Evolutionary conservation across 2,797 vertebrate genomes (phyloP).

Genomic region (Phalanger gymnotis): DNA sequence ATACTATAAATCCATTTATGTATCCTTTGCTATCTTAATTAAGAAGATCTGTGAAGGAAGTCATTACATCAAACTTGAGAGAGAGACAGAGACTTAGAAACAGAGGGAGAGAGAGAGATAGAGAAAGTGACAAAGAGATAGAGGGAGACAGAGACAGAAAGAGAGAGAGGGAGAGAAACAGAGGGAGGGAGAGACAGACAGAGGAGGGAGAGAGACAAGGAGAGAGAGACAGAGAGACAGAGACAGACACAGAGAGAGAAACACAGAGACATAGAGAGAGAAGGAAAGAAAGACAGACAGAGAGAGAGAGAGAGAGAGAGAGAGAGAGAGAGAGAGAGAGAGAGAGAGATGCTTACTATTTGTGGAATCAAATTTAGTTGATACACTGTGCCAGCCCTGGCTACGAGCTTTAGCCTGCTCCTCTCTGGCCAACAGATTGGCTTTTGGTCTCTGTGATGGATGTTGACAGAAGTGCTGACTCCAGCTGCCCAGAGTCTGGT

Average conservation of each 20-base stretch:
- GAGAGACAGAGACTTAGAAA: neutral
- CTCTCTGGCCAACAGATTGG: neutral
- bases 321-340: no score
- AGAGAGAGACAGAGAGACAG: no score
- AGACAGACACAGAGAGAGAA: accelerated
- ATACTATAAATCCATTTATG: neutral
- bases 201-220: neutral
- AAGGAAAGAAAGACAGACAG: no score
- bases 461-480: neutral
- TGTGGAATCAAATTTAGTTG: neutral
- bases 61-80: neutral
- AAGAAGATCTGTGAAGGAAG: neutral
- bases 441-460: neutral
- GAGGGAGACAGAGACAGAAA: neutral
- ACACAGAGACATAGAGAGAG: no score
- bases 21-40: neutral
- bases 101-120: neutral
- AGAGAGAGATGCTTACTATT: neutral
- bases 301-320: no score
- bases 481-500: neutral
- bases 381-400: neutral
- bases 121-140: accelerated
- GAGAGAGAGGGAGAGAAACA: neutral
- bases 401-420: neutral
- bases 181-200: neutral